These are phyloP conservation scores for Onychostoma macrolepis DNA, from an alignment of 2,113 vertebrate genomes.

Conservation along the genomic window DNA sequence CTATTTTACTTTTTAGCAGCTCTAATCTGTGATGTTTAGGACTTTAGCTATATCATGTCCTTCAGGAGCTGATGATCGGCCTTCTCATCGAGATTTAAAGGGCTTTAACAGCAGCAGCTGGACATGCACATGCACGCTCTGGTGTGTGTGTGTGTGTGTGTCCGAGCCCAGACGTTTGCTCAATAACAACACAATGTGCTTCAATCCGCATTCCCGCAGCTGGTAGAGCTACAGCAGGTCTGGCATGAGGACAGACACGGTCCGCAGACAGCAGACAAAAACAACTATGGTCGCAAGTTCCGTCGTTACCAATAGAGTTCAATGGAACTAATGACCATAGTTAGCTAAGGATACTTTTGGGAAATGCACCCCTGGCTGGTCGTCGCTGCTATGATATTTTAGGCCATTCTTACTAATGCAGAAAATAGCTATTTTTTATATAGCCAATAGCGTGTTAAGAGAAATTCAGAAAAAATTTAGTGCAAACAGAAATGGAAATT, in stretches of 20 bases:
- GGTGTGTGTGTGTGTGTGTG: constrained; percentile 20
- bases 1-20: not conserved
- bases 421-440: not conserved
- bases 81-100: constrained; percentile 7
- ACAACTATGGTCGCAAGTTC: no score
- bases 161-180: constrained; percentile 33
- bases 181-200: constrained; percentile 29
- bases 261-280: not conserved
- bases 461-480: not conserved
- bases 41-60: not conserved
- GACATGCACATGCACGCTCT: not conserved
- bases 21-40: not conserved
- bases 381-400: not conserved
- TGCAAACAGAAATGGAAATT: not conserved
- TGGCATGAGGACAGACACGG: no score
- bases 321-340: no score
- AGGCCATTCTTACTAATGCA: not conserved
- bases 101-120: constrained; percentile 40
- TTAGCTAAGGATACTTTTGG: no score
- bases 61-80: constrained; percentile 23
- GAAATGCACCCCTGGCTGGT: no score
- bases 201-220: constrained; percentile 27
- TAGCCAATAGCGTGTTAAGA: not conserved
- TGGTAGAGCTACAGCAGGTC: constrained; percentile 11
- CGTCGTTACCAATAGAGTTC: no score